Evolutionary conservation across 2,888 invertebrate species (phyloP).

Genomic region (Melanargia galathea): DNA sequence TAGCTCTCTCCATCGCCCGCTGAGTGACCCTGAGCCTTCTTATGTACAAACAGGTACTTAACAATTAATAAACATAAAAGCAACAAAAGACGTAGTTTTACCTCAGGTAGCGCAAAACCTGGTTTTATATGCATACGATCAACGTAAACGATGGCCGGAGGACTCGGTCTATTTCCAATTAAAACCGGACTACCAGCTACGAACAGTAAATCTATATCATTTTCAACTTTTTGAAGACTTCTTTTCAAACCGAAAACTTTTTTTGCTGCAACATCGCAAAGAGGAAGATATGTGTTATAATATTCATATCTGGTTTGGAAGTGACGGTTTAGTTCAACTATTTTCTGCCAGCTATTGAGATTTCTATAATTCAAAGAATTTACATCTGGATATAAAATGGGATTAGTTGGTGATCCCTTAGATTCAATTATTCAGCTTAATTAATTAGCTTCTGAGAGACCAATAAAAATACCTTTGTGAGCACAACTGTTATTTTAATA

Average conservation of each 20-base stretch:
- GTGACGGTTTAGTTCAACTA: conserved; percentile 60
- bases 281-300: conserved; percentile 62
- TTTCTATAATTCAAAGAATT: conserved; percentile 68
- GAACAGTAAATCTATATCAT: conserved; percentile 71
- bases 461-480: too few species aligned
- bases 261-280: conserved; percentile 65
- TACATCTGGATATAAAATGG: conserved; percentile 75
- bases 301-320: conserved; percentile 63
- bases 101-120: conserved; percentile 59
- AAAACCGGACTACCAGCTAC: conserved; percentile 66
- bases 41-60: too few species aligned
- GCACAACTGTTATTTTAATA: too few species aligned
- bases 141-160: conserved; percentile 63
- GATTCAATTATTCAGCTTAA: too few species aligned
- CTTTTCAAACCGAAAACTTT: conserved; percentile 64
- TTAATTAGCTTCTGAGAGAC: too few species aligned
- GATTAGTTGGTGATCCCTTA: conserved; percentile 79
- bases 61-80: background rate
- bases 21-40: too few species aligned
- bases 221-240: conserved; percentile 64
- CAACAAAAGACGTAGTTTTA: conserved; percentile 36
- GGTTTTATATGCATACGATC: conserved; percentile 72
- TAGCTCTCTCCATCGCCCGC: too few species aligned
- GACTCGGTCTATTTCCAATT: conserved; percentile 66
- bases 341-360: conserved; percentile 67